Percentiles rank a stretch among this genome's conserved stretches.
phyloP scores from a whole-genome alignment of 2,888 invertebrate species.

The Eurois occulta region DNA sequence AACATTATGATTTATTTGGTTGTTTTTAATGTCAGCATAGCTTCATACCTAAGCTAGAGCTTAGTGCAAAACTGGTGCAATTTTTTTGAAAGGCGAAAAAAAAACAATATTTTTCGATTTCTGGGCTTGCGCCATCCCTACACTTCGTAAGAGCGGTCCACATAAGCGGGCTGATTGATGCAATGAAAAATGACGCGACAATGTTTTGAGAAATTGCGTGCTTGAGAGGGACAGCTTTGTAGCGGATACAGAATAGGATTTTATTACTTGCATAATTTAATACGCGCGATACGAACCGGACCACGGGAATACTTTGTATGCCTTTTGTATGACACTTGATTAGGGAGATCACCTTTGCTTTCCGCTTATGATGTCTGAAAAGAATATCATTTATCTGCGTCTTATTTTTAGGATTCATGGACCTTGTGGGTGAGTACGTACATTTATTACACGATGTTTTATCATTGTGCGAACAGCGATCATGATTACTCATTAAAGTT shows the following conservation, averaged over 20 bases:
- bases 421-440: conserved; percentile 13
- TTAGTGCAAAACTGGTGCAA: conserved; percentile 39
- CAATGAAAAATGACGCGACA: conserved; percentile 90
- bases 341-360: conserved; percentile 81
- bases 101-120: neutral
- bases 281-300: conserved; percentile 81
- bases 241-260: conserved; percentile 81
- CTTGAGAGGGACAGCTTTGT: conserved; percentile 81
- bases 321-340: conserved; percentile 79
- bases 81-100: neutral
- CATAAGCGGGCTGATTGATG: conserved; percentile 87
- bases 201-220: conserved; percentile 89
- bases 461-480: conserved; percentile 21
- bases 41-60: neutral
- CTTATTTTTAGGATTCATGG: conserved; percentile 78
- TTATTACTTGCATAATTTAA: conserved; percentile 89
- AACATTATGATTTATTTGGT: conserved; percentile 41
- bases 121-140: conserved; percentile 77
- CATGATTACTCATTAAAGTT: conserved; percentile 9
- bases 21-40: conserved; percentile 37
- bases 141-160: conserved; percentile 69
- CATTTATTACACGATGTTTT: conserved; percentile 28
- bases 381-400: conserved; percentile 84
- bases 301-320: conserved; percentile 77
- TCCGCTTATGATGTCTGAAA: conserved; percentile 73